These are phyloP conservation scores for Rhyacichthys aspro DNA, from an alignment of 2,797 vertebrate genomes.

Conservation along the genomic window DNA sequence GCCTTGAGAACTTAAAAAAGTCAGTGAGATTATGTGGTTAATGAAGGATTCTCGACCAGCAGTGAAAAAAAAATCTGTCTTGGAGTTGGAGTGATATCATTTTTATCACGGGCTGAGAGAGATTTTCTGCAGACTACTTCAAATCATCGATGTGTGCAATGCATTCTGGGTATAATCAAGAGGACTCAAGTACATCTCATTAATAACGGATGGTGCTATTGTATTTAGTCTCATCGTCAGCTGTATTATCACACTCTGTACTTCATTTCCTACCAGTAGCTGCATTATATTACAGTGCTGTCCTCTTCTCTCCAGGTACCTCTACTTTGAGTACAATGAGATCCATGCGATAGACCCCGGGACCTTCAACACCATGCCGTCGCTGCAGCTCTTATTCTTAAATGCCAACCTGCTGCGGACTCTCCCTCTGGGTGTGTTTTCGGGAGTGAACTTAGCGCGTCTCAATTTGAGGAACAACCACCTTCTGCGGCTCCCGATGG, in stretches of 20 bases:
- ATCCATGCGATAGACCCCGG: slow-evolving; percentile 91
- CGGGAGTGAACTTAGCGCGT: slow-evolving; percentile 89
- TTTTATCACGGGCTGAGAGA: slow-evolving; percentile 4
- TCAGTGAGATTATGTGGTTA: neutral
- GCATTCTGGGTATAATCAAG: slow-evolving; percentile 10
- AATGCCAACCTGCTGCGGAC: slow-evolving; percentile 95
- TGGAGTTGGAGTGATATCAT: slow-evolving; percentile 12
- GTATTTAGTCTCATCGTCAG: too few relatives aligned
- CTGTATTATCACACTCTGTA: too few relatives aligned
- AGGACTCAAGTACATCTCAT: slow-evolving; percentile 1
- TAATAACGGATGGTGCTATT: neutral
- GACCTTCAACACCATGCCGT: slow-evolving; percentile 93
- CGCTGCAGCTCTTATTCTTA: slow-evolving; percentile 93
- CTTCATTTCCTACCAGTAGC: too few relatives aligned
- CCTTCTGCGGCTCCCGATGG: slow-evolving; percentile 92
- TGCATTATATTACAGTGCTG: slow-evolving; percentile 2
- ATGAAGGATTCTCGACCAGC: neutral
- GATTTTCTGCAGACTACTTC: neutral
- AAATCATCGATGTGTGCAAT: neutral
- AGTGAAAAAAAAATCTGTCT: neutral
- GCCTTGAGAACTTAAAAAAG: too few relatives aligned
- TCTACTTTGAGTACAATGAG: slow-evolving; percentile 97
- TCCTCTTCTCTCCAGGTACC: slow-evolving; percentile 77
- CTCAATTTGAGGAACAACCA: slow-evolving; percentile 97
- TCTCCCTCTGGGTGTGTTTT: slow-evolving; percentile 91